Evolutionary conservation across 2,797 vertebrate species (phyloP).

Genomic region (Hoplostethus atlanticus): DNA sequence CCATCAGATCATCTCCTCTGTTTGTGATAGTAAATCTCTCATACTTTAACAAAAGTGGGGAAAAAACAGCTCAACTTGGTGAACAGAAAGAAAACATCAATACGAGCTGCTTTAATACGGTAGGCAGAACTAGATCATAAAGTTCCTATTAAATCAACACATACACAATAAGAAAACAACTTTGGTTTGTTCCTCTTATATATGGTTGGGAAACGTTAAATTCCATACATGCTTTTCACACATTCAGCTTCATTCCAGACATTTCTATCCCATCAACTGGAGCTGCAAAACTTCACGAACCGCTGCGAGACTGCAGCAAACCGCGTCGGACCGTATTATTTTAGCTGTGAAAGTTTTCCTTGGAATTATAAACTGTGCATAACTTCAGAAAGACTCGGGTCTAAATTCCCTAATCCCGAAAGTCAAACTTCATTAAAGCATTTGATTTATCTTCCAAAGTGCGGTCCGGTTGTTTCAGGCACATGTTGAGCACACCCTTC

Average conservation of each 20-base stretch:
- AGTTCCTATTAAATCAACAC: not conserved
- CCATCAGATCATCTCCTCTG: not conserved
- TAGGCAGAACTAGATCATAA: not conserved
- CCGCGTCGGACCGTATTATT: conserved; percentile 78
- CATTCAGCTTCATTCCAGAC: conserved; percentile 55
- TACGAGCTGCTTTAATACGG: not conserved
- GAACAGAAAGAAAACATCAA: not conserved
- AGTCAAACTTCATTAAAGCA: conserved; percentile 83
- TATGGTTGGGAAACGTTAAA: conserved; percentile 38
- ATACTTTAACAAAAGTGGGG: not conserved
- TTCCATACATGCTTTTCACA: conserved; percentile 58
- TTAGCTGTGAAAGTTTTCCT: conserved; percentile 84
- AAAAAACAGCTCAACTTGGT: not conserved
- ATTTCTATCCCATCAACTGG: conserved; percentile 27
- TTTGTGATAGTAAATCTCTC: not conserved
- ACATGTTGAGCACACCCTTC: conserved; percentile 72
- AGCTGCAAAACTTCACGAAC: conserved; percentile 57
- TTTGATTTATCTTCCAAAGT: conserved; percentile 75
- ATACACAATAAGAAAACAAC: not conserved
- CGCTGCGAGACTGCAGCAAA: conserved; percentile 44
- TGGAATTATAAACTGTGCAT: conserved; percentile 79
- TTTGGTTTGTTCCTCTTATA: not conserved
- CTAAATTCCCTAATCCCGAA: conserved; percentile 74
- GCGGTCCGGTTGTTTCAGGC: conserved; percentile 43
- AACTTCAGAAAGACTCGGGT: conserved; percentile 73